Base-by-base conservation (phyloP, 2,113 vertebrate genomes). In the Tonatia bakeri region DNA sequence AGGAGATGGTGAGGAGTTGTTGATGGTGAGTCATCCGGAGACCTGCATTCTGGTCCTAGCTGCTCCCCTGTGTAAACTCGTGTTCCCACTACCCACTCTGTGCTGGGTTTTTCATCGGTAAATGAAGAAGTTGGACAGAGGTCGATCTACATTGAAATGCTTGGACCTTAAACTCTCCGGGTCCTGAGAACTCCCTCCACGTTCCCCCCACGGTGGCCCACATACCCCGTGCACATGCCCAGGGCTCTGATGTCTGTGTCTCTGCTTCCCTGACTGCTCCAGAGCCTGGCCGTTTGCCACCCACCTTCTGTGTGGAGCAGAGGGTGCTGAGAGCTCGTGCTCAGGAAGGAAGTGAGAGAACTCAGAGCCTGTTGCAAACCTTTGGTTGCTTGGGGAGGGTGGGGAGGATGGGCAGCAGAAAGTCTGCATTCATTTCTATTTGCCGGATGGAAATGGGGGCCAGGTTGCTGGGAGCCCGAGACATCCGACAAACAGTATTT, bases 341-440 rank as follows among this genome's bases (percentile, higher is more conserved):
- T 92, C 64, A 87, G 94, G 94, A 96, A 96, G 97, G 97, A 97
- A 97, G 95, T 95, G 94, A 85, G 84, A 94, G 87, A 72, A 95
- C 65, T 56, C 75, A 77, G 84, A 77, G 79, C 69, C n/a, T 67
- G 87, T 26, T 36, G 90, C 76, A 89, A 70, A 92, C 56, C 3
- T 54, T 59, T 40, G 40, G n/a, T 72, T 0, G 12, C 75, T 89
- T 86, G 26, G 28, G 69, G n/a, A 89, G 85, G 47, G 43, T 43
- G 40, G 59, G 43, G 59, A 28, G 79, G 87, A 26, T 12, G 17
- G 45, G 11, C 13, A 16, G 64, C 6, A 17, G 76, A 76, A 61
- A 26, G 87, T 75, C 45, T 75, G 47, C 4, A 1, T 28, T 72
- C 40, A 16, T 81, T 95, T 94, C 80, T 79, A 8, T 82, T 89